Evolutionary conservation across 2,797 vertebrate species (phyloP).

Genomic region (Macropodus opercularis): DNA sequence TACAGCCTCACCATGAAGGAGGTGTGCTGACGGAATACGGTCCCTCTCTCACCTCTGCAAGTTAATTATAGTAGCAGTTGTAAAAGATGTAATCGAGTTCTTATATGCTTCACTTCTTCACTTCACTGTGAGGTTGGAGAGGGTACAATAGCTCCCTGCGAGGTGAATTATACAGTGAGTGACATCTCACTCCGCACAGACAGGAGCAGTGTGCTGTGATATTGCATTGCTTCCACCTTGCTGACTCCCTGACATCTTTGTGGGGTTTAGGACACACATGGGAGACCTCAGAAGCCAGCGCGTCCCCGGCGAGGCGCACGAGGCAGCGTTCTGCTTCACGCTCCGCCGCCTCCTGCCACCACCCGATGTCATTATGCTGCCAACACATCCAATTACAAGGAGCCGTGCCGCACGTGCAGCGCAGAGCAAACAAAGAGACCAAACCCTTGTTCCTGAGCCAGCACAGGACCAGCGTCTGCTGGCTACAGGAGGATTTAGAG

Average conservation of each 20-base stretch:
- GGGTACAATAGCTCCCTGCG: constrained; percentile 54
- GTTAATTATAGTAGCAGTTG: constrained; percentile 55
- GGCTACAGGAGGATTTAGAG: constrained; percentile 3
- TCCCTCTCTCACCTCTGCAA: constrained; percentile 50
- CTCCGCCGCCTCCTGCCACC: constrained; percentile 66
- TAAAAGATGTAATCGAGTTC: constrained; percentile 66
- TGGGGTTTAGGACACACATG: constrained; percentile 46
- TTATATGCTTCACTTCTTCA: constrained; percentile 52
- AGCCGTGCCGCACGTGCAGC: constrained; percentile 53
- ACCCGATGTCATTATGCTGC: constrained; percentile 72
- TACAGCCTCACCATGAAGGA: constrained; percentile 51
- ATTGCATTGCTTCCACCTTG: constrained; percentile 75
- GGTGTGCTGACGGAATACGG: constrained; percentile 59
- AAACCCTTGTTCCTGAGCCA: constrained; percentile 34
- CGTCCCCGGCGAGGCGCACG: constrained; percentile 39
- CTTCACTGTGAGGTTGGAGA: constrained; percentile 29
- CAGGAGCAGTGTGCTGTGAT: constrained; percentile 63
- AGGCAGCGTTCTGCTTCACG: constrained; percentile 66
- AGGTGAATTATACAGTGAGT: constrained; percentile 74
- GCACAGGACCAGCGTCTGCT: constrained; percentile 1
- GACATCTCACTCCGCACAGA: constrained; percentile 64
- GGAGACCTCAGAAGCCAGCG: constrained; percentile 55
- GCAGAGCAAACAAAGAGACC: constrained; percentile 47
- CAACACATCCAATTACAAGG: constrained; percentile 75
- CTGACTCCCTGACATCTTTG: constrained; percentile 73